These are phyloP conservation scores for Eupithecia insigniata DNA, from an alignment of 2,888 invertebrate genomes.

Conservation along the genomic window DNA sequence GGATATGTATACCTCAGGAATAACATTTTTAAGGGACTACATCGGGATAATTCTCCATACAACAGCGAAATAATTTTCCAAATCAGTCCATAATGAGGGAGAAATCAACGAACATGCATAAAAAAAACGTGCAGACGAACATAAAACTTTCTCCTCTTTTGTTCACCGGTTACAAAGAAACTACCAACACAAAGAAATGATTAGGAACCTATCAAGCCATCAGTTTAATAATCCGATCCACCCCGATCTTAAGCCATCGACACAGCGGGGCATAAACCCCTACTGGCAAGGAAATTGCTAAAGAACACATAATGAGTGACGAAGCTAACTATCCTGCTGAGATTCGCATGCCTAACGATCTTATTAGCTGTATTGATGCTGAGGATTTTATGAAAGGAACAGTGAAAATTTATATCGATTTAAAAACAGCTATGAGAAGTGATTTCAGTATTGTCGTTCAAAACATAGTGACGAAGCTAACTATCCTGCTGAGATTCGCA, in stretches of 20 bases:
- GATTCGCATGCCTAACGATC: constrained; percentile 27
- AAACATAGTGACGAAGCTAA: constrained; percentile 33
- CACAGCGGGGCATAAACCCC: constrained; percentile 49
- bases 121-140: too few relatives aligned
- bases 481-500: constrained; percentile 35
- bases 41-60: too few relatives aligned
- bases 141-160: too few relatives aligned
- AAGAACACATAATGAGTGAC: constrained; percentile 39
- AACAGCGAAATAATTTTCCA: too few relatives aligned
- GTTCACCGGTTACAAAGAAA: too few relatives aligned
- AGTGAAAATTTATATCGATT: background rate
- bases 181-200: constrained; percentile 14
- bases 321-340: constrained; percentile 32
- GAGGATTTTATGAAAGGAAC: constrained; percentile 5
- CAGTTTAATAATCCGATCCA: constrained; percentile 41
- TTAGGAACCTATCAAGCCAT: constrained; percentile 24
- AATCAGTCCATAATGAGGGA: too few relatives aligned
- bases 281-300: constrained; percentile 47
- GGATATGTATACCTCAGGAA: too few relatives aligned
- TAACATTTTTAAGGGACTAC: too few relatives aligned
- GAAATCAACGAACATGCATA: too few relatives aligned
- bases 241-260: constrained; percentile 46
- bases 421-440: background rate
- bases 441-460: background rate
- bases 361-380: constrained; percentile 25